A percentile compares a stretch with the other conserved stretches of the same genome.
phyloP scores from a whole-genome alignment of 2,888 invertebrate species.

The Erannis defoliaria region DNA sequence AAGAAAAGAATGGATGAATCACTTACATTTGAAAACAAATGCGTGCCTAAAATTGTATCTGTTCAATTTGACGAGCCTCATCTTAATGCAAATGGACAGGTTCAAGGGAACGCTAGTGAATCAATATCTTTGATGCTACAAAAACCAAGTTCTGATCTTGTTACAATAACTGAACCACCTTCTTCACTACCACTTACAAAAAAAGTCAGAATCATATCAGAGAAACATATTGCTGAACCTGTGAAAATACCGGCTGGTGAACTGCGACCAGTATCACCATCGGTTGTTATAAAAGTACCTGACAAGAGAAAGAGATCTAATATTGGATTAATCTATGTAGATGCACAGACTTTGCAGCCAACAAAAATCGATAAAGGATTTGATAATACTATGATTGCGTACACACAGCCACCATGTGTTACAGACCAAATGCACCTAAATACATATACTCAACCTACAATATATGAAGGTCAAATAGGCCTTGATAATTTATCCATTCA shows the following conservation, averaged over 20 bases:
- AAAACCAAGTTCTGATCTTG: not conserved
- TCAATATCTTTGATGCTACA: not conserved
- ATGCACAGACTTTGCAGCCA: not conserved
- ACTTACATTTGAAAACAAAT: not conserved
- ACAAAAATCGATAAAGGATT: no score
- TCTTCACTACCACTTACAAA: constrained; percentile 21
- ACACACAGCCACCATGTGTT: not conserved
- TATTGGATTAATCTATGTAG: constrained; percentile 4
- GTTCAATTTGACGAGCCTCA: constrained; percentile 16
- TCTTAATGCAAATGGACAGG: not conserved
- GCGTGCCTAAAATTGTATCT: constrained; percentile 9
- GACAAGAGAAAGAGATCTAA: constrained; percentile 42
- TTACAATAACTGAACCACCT: not conserved
- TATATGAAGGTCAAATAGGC: not conserved
- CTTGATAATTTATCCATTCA: not conserved
- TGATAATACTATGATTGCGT: not conserved
- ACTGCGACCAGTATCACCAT: constrained; percentile 64
- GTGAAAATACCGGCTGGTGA: constrained; percentile 53
- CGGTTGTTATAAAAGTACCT: constrained; percentile 56
- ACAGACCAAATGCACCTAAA: constrained; percentile 5
- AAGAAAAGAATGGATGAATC: not conserved
- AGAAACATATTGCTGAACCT: constrained; percentile 65
- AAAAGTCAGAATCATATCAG: constrained; percentile 69
- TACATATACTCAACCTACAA: not conserved
- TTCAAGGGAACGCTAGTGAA: not conserved